Percentiles rank a stretch among this genome's conserved stretches.
Conservation (phyloP, 2,888 invertebrate species). For the Chaetogeoica ovagalla region DNA sequence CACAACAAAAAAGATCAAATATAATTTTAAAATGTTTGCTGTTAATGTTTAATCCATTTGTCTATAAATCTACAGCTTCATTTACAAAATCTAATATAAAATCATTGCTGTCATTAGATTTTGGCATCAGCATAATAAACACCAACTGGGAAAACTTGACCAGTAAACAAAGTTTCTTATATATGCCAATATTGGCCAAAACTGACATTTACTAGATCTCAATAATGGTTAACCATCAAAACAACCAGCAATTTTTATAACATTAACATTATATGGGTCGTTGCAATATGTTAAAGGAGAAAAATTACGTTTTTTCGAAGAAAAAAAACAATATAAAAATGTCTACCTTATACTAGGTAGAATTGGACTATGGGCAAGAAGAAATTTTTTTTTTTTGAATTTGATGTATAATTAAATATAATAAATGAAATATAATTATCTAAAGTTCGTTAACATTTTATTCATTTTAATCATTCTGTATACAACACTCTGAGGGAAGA, state of each 20-base stretch:
- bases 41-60: not conserved
- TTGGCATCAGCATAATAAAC: not conserved
- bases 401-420: too few relatives aligned
- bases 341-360: too few relatives aligned
- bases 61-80: constrained; percentile 13
- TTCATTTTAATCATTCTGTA: too few relatives aligned
- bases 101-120: constrained; percentile 17
- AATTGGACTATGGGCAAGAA: too few relatives aligned
- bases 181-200: constrained; percentile 12
- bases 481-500: too few relatives aligned
- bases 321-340: too few relatives aligned
- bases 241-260: constrained; percentile 2
- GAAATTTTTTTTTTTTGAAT: too few relatives aligned
- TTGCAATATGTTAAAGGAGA: too few relatives aligned
- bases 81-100: constrained; percentile 16
- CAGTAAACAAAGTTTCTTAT: not conserved
- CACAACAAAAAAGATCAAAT: constrained; percentile 27
- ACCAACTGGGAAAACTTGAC: constrained; percentile 11
- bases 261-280: not conserved
- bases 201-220: constrained; percentile 7
- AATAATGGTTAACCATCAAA: constrained; percentile 15
- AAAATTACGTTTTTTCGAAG: too few relatives aligned
- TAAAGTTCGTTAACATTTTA: too few relatives aligned
- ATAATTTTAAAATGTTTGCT: constrained; percentile 14
- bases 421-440: too few relatives aligned